Conservation (phyloP, 2,113 vertebrate genomes). For the Toxotes jaculatrix region DNA sequence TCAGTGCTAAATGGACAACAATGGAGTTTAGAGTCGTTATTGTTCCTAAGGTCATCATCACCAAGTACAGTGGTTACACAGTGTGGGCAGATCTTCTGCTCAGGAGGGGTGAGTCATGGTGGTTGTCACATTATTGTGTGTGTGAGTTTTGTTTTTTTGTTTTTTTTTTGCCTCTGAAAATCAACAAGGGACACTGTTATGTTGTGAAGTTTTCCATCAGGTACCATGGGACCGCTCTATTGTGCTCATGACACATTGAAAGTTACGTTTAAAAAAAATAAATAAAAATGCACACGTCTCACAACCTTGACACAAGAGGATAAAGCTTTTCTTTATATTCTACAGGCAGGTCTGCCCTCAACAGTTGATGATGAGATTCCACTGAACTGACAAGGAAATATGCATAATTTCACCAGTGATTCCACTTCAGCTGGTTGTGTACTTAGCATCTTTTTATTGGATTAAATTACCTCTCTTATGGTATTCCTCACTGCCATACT, state of each 20-base stretch:
- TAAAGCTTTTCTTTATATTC: constrained; percentile 1
- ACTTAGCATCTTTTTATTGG: not conserved
- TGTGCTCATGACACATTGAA: not conserved
- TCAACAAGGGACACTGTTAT: not conserved
- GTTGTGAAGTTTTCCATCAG: constrained; percentile 1
- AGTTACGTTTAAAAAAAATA: not conserved
- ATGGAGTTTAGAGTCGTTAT: not conserved
- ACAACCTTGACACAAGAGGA: constrained; percentile 13
- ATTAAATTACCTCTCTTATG: not conserved
- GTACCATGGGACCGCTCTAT: not conserved
- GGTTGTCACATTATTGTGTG: not conserved
- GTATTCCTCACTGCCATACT: not conserved
- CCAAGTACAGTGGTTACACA: not conserved
- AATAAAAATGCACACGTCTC: not conserved
- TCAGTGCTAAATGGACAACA: constrained; percentile 5
- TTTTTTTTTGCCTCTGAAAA: constrained; percentile 6
- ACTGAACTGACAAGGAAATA: not conserved
- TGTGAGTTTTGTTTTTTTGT: no score
- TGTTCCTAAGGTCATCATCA: constrained; percentile 2
- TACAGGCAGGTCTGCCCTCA: not conserved
- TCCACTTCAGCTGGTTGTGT: not conserved
- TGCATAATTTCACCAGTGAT: not conserved
- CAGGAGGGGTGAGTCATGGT: constrained; percentile 16
- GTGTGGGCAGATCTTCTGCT: constrained; percentile 43
- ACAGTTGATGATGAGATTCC: not conserved